phyloP scores from a whole-genome alignment of 2,888 invertebrate genomes.

The Copidosoma aretas region DNA sequence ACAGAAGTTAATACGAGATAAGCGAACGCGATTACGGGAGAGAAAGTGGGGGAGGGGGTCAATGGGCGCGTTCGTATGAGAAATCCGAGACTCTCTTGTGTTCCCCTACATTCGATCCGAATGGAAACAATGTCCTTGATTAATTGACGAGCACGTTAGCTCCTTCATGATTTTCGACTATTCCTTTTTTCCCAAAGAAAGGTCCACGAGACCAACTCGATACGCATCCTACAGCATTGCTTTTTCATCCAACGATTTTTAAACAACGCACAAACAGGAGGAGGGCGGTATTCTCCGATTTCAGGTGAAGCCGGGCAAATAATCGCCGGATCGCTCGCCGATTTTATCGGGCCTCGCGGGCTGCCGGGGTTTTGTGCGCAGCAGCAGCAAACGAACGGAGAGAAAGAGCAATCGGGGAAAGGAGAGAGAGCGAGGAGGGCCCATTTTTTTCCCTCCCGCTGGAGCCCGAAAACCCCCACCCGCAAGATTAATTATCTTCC shows the following conservation, averaged over 20 bases:
- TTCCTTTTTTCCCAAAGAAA: no score
- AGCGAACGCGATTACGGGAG: slow-evolving; percentile 50
- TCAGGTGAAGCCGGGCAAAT: slow-evolving; percentile 24
- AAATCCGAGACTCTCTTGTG: slow-evolving; percentile 50
- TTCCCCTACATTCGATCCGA: background rate
- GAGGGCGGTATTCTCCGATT: slow-evolving; percentile 8
- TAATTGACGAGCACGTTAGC: background rate
- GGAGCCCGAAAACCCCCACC: slow-evolving; percentile 60
- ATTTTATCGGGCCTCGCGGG: slow-evolving; percentile 20
- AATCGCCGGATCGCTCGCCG: slow-evolving; percentile 8
- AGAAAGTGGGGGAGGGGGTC: no score
- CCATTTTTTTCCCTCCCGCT: slow-evolving; percentile 61
- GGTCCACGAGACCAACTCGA: no score
- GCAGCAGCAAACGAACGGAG: slow-evolving; percentile 27
- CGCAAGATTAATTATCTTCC: slow-evolving; percentile 62
- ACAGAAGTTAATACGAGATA: slow-evolving; percentile 58
- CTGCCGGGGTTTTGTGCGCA: slow-evolving; percentile 11
- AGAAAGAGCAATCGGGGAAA: slow-evolving; percentile 13
- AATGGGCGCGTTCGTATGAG: slow-evolving; percentile 50
- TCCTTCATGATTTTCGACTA: no score
- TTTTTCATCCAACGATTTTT: no score
- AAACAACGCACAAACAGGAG: slow-evolving; percentile 2
- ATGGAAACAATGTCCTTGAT: slow-evolving; percentile 1
- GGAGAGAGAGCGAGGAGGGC: slow-evolving; percentile 37
- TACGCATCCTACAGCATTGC: no score